These are phyloP conservation scores for Drosophila hamatofila DNA, from an alignment of 2,888 invertebrate genomes.

Conservation along the genomic window DNA sequence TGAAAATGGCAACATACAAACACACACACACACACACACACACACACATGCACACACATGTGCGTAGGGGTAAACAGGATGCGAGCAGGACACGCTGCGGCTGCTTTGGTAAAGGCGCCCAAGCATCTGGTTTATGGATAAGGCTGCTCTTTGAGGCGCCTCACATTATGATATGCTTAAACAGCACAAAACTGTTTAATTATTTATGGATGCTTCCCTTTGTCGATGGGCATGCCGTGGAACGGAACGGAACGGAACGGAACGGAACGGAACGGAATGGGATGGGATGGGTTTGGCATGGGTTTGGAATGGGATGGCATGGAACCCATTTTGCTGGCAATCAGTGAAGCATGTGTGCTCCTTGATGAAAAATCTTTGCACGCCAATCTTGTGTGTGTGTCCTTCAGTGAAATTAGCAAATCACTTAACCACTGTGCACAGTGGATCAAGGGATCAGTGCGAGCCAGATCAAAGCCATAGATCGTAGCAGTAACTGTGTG, in stretches of 20 bases:
- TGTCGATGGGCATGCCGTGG: conserved; percentile 8
- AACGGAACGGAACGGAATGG: background rate
- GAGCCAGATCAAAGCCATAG: conserved; percentile 26
- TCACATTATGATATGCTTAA: conserved; percentile 81
- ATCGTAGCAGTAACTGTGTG: background rate
- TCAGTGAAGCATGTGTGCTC: conserved; percentile 47
- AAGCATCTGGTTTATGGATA: conserved; percentile 41
- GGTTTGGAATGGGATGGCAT: background rate
- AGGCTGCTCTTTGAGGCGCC: conserved; percentile 66
- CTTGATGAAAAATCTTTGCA: conserved; percentile 38
- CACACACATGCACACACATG: conserved; percentile 13
- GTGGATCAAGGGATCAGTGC: conserved; percentile 36
- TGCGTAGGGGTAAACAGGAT: conserved; percentile 40
- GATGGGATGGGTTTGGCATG: background rate
- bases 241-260: background rate
- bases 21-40: conserved; percentile 17
- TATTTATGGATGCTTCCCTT: conserved; percentile 75
- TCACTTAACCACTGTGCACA: conserved; percentile 30
- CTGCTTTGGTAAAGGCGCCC: conserved; percentile 38
- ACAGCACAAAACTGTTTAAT: conserved; percentile 83
- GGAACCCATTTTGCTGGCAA: conserved; percentile 37
- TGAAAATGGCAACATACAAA: conserved; percentile 54
- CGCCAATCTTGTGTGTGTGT: conserved; percentile 32
- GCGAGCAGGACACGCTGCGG: conserved; percentile 40
- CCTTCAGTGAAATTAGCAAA: conserved; percentile 30